A percentile compares a stretch with the other conserved stretches of the same genome.
Conservation (phyloP, 2,113 vertebrate genomes). For the Dryoscopus gambensis region DNA sequence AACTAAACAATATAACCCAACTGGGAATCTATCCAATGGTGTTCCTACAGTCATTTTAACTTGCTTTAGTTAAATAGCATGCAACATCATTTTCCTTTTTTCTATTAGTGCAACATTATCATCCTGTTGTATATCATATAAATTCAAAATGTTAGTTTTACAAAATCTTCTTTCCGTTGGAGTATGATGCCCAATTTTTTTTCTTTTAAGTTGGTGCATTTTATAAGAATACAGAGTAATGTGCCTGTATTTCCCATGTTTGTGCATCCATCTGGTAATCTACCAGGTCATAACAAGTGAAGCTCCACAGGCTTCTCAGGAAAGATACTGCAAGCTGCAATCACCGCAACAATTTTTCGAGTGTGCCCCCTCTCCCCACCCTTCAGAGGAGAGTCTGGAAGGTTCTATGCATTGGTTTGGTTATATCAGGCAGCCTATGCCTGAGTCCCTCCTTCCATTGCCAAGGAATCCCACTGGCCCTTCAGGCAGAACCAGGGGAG, state of each 20-base stretch:
- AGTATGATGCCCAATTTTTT: not conserved
- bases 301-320: not conserved
- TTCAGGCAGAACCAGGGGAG: not conserved
- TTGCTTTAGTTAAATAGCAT: not conserved
- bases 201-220: not conserved
- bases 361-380: not conserved
- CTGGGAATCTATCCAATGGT: not conserved
- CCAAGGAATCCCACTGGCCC: rapidly evolving
- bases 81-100: not conserved
- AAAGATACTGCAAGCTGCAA: not conserved
- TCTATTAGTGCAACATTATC: not conserved
- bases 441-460: not conserved
- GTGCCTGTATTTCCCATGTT: not conserved
- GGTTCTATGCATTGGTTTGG: not conserved
- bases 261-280: not conserved
- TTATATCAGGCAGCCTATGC: not conserved
- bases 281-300: not conserved
- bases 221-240: not conserved
- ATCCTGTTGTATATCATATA: not conserved
- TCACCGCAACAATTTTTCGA: not conserved
- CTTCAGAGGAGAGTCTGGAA: not conserved
- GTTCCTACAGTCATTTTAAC: not conserved
- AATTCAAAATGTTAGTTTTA: not conserved
- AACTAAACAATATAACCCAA: not conserved
- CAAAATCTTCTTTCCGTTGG: not conserved